phyloP scores from a whole-genome alignment of 2,888 invertebrate genomes.

The Pristionchus exspectatus region DNA sequence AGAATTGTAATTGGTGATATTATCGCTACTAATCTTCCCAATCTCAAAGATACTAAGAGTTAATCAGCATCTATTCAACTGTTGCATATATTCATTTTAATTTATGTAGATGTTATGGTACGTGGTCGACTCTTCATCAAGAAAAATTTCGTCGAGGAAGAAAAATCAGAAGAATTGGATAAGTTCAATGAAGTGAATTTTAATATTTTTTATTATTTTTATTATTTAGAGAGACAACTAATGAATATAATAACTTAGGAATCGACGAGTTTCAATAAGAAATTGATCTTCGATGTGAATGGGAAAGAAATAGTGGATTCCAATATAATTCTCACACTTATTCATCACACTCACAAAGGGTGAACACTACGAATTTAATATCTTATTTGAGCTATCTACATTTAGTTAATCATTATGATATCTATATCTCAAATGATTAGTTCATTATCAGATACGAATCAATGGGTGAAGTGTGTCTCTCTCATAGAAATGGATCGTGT shows the following conservation, averaged over 20 bases:
- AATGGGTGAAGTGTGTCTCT: constrained; percentile 36
- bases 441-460: background rate
- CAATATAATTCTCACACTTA: background rate
- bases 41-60: background rate
- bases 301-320: constrained; percentile 10
- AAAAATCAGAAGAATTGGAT: background rate
- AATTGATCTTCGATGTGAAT: constrained; percentile 40
- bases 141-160: background rate
- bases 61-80: background rate
- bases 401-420: too few species aligned
- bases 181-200: constrained; percentile 39
- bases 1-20: constrained; percentile 33
- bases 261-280: constrained; percentile 13
- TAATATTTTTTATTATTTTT: background rate
- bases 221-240: background rate
- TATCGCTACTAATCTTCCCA: constrained; percentile 47
- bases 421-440: background rate
- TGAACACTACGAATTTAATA: background rate
- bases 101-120: background rate
- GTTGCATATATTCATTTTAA: background rate
- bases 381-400: too few species aligned
- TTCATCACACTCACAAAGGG: background rate
- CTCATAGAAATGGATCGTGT: constrained; percentile 42
- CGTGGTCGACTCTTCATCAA: constrained; percentile 22
- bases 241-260: background rate